Conservation (phyloP, 2,797 vertebrate genomes). For the Yasuhikotakia modesta region DNA sequence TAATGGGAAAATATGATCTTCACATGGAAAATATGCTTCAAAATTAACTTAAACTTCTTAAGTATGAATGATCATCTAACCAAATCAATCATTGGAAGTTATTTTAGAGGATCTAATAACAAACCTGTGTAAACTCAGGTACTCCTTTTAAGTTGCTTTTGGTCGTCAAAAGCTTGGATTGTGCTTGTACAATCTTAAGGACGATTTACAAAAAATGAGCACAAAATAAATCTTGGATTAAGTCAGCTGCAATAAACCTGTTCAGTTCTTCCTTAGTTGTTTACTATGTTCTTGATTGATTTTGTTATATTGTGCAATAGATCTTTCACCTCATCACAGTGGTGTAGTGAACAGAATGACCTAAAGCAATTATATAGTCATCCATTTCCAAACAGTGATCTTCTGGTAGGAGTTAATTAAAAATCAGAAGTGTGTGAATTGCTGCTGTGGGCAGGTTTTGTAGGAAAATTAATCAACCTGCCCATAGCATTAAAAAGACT, state of each 20-base stretch:
- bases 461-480: not conserved
- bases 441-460: not conserved
- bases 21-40: not conserved
- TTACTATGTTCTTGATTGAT: constrained; percentile 1
- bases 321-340: not conserved
- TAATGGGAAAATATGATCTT: constrained; percentile 23
- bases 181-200: not conserved
- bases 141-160: not conserved
- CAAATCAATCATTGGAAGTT: not conserved
- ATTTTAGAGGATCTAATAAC: not conserved
- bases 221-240: not conserved
- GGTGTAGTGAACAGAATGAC: constrained; percentile 1
- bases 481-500: not conserved
- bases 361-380: not conserved
- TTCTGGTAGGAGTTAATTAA: not conserved
- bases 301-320: not conserved
- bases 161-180: not conserved
- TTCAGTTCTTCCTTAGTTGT: not conserved
- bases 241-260: not conserved
- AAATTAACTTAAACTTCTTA: not conserved
- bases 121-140: not conserved
- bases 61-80: not conserved
- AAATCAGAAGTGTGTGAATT: not conserved
- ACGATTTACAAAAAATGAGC: not conserved
- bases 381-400: not conserved